Conservation (phyloP, 2,888 invertebrate species). For the Catonia carolina region DNA sequence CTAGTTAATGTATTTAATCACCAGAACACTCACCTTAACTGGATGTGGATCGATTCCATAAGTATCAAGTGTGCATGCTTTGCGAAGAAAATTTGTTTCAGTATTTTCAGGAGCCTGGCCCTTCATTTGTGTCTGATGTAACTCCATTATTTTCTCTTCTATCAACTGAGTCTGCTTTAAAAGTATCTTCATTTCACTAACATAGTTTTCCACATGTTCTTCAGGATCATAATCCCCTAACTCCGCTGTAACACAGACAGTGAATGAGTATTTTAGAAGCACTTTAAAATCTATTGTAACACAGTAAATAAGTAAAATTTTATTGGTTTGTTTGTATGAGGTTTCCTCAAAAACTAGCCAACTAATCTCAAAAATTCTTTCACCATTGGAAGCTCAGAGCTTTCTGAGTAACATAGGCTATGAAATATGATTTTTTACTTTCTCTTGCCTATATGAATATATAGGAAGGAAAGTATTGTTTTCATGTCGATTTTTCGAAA, state of each 20-base stretch:
- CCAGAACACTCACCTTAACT: constrained; percentile 94
- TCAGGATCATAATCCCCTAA: constrained; percentile 89
- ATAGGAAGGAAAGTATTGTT: too few relatives aligned
- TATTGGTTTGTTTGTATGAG: too few relatives aligned
- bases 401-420: too few relatives aligned
- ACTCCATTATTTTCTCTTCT: constrained; percentile 88
- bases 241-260: too few relatives aligned
- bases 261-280: background rate
- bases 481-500: too few relatives aligned
- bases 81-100: constrained; percentile 83
- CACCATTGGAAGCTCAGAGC: too few relatives aligned
- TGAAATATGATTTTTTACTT: too few relatives aligned
- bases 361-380: too few relatives aligned
- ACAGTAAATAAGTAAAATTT: constrained; percentile 15
- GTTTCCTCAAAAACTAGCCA: too few relatives aligned
- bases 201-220: constrained; percentile 82
- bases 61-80: constrained; percentile 87
- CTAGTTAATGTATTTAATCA: too few relatives aligned
- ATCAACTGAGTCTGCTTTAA: constrained; percentile 86
- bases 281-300: background rate
- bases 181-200: constrained; percentile 82
- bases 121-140: constrained; percentile 80
- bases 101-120: constrained; percentile 82
- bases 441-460: too few relatives aligned
- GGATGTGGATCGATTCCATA: constrained; percentile 98